Evolutionary conservation across 2,113 vertebrate species (phyloP).

Genomic region (Leptobrachium leishanense): DNA sequence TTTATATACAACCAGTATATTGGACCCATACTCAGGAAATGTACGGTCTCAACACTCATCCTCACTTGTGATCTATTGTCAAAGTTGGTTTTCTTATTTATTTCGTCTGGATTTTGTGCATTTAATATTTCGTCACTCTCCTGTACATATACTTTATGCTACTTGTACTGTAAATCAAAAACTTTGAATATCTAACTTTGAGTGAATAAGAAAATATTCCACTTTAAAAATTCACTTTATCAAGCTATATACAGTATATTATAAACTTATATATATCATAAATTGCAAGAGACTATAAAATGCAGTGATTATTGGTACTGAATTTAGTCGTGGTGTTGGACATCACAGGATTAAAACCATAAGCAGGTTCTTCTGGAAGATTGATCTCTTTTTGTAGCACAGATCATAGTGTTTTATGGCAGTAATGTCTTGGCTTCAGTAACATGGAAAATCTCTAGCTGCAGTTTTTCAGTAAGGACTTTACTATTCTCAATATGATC

Average conservation of each 20-base stretch:
- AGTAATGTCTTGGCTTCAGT: background rate
- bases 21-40: too few relatives aligned
- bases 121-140: too few relatives aligned
- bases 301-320: background rate
- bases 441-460: background rate
- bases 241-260: background rate
- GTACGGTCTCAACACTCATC: too few relatives aligned
- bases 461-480: too few relatives aligned
- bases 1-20: too few relatives aligned
- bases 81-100: too few relatives aligned
- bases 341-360: background rate
- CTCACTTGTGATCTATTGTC: too few relatives aligned
- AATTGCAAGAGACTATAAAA: slow-evolving; percentile 5
- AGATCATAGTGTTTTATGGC: background rate
- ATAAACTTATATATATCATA: background rate
- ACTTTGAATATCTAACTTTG: too few relatives aligned
- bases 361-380: background rate
- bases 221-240: background rate
- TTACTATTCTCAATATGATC: too few relatives aligned
- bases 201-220: background rate
- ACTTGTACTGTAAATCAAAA: too few relatives aligned
- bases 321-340: background rate
- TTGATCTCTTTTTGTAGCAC: background rate
- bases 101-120: too few relatives aligned
- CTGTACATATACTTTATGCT: too few relatives aligned